These are phyloP conservation scores for Spheniscus mendiculus DNA, from an alignment of 2,113 vertebrate genomes.

Conservation along the genomic window DNA sequence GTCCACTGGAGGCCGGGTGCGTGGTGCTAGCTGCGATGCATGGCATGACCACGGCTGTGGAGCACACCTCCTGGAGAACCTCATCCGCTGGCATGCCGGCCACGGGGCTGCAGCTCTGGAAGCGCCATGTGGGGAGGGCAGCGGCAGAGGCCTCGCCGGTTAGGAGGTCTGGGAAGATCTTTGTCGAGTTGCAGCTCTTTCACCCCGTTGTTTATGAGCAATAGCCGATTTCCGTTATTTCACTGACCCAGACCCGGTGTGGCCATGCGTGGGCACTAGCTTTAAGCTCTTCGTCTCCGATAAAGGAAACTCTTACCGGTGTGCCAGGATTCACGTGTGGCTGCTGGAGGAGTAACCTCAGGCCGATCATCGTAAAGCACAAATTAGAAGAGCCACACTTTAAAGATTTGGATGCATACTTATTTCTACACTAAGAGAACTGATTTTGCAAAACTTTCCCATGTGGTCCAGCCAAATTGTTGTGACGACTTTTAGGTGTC, in stretches of 20 bases:
- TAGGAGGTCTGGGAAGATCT: neutral
- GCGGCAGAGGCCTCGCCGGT: rapidly evolving
- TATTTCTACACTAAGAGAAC: neutral
- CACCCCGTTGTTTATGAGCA: neutral
- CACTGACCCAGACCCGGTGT: neutral
- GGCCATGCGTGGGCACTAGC: neutral
- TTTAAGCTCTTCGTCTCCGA: neutral
- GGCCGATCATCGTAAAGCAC: neutral
- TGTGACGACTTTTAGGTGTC: neutral
- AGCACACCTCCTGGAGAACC: neutral
- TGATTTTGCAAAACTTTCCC: neutral
- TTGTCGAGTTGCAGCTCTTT: neutral
- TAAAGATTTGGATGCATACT: neutral
- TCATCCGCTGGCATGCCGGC: too few species aligned
- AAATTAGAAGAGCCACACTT: neutral
- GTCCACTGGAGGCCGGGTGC: rapidly evolving
- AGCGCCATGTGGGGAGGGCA: neutral
- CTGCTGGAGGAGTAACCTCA: neutral
- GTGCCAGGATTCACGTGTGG: rapidly evolving
- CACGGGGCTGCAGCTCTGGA: neutral
- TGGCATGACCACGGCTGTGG: rapidly evolving
- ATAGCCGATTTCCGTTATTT: neutral
- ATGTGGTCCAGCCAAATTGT: neutral
- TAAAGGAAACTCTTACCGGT: neutral
- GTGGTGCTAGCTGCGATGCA: rapidly evolving